These are phyloP conservation scores for Drosophila flavopinicola DNA, from an alignment of 2,888 invertebrate genomes.

Conservation along the genomic window DNA sequence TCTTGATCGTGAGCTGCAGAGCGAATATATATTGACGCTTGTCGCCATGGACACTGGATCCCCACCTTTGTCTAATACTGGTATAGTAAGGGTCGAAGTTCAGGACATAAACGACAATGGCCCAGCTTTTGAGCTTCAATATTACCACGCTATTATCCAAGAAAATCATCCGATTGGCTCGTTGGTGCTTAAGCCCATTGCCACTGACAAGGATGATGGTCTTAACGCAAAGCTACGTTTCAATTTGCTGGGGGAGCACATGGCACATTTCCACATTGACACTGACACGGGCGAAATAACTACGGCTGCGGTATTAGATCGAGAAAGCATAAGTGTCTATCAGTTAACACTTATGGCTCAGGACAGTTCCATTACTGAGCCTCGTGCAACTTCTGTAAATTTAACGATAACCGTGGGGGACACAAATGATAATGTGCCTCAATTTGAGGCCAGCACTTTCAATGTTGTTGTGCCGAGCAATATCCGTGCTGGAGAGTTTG, in stretches of 20 bases:
- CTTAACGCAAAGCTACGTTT: slow-evolving; percentile 95
- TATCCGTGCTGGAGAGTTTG: slow-evolving; percentile 92
- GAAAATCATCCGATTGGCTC: slow-evolving; percentile 94
- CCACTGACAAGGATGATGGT: slow-evolving; percentile 92
- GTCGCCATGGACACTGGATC: slow-evolving; percentile 98
- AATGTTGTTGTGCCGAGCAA: slow-evolving; percentile 93
- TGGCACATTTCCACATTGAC: slow-evolving; percentile 92
- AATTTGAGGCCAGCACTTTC: slow-evolving; percentile 90
- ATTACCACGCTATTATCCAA: slow-evolving; percentile 90
- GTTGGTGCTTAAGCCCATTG: slow-evolving; percentile 90
- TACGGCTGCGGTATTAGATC: slow-evolving; percentile 90
- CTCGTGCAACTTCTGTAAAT: slow-evolving; percentile 92
- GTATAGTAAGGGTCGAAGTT: slow-evolving; percentile 94
- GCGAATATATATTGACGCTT: slow-evolving; percentile 93
- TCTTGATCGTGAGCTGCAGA: slow-evolving; percentile 92
- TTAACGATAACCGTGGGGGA: slow-evolving; percentile 91
- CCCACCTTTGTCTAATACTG: slow-evolving; percentile 96
- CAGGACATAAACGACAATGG: slow-evolving; percentile 97
- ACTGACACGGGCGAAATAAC: slow-evolving; percentile 91
- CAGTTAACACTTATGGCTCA: slow-evolving; percentile 93
- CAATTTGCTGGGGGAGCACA: slow-evolving; percentile 92
- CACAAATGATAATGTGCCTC: slow-evolving; percentile 94
- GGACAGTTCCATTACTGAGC: slow-evolving; percentile 94
- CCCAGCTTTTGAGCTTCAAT: slow-evolving; percentile 93
- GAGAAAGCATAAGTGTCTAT: slow-evolving; percentile 91